Conservation (phyloP, 2,113 vertebrate species). For the Eublepharis macularius region DNA sequence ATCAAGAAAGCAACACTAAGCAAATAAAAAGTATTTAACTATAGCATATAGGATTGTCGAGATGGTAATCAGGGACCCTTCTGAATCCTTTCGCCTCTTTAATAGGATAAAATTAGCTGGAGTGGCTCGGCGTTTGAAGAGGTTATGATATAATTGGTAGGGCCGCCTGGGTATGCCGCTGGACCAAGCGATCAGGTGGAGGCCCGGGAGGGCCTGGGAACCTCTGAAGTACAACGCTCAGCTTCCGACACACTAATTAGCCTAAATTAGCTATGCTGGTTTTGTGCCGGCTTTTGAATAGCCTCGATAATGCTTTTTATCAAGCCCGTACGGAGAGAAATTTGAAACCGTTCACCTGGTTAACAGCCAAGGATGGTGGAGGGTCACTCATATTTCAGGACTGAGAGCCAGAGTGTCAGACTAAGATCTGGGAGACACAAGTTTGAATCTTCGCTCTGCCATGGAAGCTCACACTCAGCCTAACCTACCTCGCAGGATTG, state of each 20-base stretch:
- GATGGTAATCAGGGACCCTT: slow-evolving; percentile 81
- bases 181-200: slow-evolving; percentile 82
- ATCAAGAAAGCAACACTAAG: slow-evolving; percentile 76
- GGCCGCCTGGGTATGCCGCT: slow-evolving; percentile 81
- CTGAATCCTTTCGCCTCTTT: slow-evolving; percentile 82
- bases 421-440: no score
- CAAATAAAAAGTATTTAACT: slow-evolving; percentile 76
- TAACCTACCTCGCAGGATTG: no score
- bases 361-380: slow-evolving; percentile 22
- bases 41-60: slow-evolving; percentile 75
- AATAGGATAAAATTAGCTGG: slow-evolving; percentile 85
- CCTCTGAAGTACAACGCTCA: slow-evolving; percentile 73
- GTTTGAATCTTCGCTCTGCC: no score
- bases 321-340: slow-evolving; percentile 59
- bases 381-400: not conserved
- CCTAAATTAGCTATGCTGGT: slow-evolving; percentile 80
- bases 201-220: slow-evolving; percentile 72
- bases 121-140: slow-evolving; percentile 82
- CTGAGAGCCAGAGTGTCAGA: no score
- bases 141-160: slow-evolving; percentile 83
- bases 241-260: slow-evolving; percentile 79
- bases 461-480: no score
- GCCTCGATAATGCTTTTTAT: slow-evolving; percentile 72
- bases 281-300: slow-evolving; percentile 82
- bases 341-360: slow-evolving; percentile 58